phyloP scores from a whole-genome alignment of 2,888 invertebrate genomes.

The Pristionchus entomophagus region DNA sequence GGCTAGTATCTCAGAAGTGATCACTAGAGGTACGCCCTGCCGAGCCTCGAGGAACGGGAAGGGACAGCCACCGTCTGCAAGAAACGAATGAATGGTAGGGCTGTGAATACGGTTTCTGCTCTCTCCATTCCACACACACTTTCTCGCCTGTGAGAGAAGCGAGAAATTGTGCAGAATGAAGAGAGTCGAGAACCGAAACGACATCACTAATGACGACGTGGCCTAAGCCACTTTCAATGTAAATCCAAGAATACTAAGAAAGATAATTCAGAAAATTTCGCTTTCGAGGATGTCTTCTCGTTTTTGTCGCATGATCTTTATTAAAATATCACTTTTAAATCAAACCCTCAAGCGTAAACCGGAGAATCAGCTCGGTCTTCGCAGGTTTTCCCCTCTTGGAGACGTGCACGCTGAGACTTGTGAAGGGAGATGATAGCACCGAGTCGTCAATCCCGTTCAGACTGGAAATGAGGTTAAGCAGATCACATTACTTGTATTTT shows the following conservation, averaged over 20 bases:
- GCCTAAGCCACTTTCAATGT: too few species aligned
- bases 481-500: too few species aligned
- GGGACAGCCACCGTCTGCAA: background rate
- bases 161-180: too few species aligned
- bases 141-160: background rate
- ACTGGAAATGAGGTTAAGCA: background rate
- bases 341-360: background rate
- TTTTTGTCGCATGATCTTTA: too few species aligned
- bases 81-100: too few species aligned
- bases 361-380: background rate
- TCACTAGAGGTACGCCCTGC: background rate
- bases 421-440: background rate
- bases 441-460: background rate
- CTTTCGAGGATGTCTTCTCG: too few species aligned
- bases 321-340: background rate
- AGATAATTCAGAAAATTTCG: too few species aligned
- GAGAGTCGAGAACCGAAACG: too few species aligned
- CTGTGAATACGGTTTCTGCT: too few species aligned
- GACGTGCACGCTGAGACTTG: background rate
- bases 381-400: background rate
- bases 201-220: too few species aligned
- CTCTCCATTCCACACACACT: too few species aligned
- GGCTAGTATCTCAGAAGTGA: background rate
- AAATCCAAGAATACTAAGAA: too few species aligned
- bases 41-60: background rate